Evolutionary conservation across 2,113 vertebrate species (phyloP).

Genomic region (Phodopus roborovskii): DNA sequence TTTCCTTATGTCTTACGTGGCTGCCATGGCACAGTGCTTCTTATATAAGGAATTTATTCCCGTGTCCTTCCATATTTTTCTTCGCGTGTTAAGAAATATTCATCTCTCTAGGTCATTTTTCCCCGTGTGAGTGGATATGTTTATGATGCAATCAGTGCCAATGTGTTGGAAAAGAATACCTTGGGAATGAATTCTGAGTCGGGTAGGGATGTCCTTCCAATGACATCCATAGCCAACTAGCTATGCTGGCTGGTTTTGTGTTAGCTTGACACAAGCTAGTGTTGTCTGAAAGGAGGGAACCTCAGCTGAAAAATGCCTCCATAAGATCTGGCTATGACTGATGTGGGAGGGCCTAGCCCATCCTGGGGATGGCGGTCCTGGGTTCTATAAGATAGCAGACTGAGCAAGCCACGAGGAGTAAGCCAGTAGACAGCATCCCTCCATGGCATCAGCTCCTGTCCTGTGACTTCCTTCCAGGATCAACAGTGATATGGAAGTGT

Average conservation of each 20-base stretch:
- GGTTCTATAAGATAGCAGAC: background rate
- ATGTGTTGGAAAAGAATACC: background rate
- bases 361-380: background rate
- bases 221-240: background rate
- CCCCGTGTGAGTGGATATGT: background rate
- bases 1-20: background rate
- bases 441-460: background rate
- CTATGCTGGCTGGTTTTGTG: background rate
- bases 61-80: background rate
- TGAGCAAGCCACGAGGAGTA: background rate
- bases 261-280: background rate
- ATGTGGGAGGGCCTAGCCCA: background rate
- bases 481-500: too few species aligned
- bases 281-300: background rate
- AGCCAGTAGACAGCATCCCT: background rate
- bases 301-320: background rate
- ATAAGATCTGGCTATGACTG: background rate
- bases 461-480: background rate
- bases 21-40: background rate
- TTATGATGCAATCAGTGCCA: background rate
- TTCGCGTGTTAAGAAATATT: background rate
- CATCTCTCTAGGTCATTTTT: background rate
- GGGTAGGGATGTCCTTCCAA: background rate
- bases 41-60: background rate
- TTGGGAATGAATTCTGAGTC: background rate